A percentile compares a stretch with the other conserved stretches of the same genome.
Evolutionary conservation across 1,140 invertebrate genomes (phyloP).

Genomic region (Stratiolaelaps scimitus): DNA sequence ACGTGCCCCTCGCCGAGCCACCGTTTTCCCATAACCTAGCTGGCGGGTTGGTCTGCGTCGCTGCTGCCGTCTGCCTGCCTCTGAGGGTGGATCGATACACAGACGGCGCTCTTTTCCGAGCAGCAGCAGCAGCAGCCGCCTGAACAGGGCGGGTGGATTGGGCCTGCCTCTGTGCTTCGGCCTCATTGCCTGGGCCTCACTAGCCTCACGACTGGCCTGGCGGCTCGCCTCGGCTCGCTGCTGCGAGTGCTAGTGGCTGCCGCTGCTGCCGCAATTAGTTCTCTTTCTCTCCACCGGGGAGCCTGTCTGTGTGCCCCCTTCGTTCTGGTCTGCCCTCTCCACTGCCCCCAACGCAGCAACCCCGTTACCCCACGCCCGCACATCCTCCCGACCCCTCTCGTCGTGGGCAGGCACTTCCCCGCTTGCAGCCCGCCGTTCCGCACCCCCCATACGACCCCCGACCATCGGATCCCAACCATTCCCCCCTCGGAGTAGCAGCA

Average conservation of each 20-base stretch:
- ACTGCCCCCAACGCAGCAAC: neutral
- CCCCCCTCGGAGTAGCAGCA: too few species aligned
- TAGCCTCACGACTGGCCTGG: too few species aligned
- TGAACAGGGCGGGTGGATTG: conserved; percentile 11
- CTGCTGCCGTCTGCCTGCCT: too few species aligned
- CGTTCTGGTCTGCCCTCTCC: conserved; percentile 17
- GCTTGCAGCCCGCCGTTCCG: neutral
- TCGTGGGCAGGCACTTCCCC: neutral
- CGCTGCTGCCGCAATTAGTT: conserved; percentile 28
- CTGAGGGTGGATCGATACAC: conserved; percentile 20
- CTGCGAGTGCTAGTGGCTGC: conserved; percentile 2
- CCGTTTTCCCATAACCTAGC: too few species aligned
- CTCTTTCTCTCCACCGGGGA: conserved; percentile 22
- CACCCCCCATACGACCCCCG: too few species aligned
- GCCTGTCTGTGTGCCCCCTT: conserved; percentile 10
- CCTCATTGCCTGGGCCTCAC: neutral
- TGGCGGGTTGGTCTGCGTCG: too few species aligned
- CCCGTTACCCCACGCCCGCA: too few species aligned
- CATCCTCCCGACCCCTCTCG: neutral
- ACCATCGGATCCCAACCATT: too few species aligned
- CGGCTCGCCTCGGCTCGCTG: too few species aligned
- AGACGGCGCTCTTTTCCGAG: neutral
- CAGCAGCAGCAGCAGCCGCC: neutral
- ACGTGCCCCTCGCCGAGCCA: too few species aligned
- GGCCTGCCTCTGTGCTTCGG: conserved; percentile 16